These are phyloP conservation scores for Mus pahari DNA, from an alignment of 2,113 vertebrate species.

Conservation along the genomic window DNA sequence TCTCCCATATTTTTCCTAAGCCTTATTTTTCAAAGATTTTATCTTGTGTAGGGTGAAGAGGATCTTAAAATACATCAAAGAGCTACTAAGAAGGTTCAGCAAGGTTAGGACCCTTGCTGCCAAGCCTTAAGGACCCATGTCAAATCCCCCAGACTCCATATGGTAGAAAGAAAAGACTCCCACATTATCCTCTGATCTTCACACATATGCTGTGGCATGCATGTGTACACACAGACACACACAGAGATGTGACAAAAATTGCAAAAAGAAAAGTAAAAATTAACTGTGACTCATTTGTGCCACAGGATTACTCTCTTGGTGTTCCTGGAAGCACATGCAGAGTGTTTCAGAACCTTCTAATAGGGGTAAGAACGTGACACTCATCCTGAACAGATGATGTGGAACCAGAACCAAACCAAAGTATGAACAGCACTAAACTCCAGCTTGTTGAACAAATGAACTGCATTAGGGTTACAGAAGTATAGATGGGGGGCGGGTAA, in stretches of 20 bases:
- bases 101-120: background rate
- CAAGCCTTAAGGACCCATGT: background rate
- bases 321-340: background rate
- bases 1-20: constrained; percentile 67
- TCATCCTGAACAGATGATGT: background rate
- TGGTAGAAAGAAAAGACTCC: background rate
- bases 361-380: background rate
- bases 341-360: background rate
- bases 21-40: constrained; percentile 64
- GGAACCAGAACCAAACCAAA: background rate
- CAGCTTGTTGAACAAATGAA: background rate
- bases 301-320: background rate
- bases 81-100: background rate
- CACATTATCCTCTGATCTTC: background rate
- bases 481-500: background rate
- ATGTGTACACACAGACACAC: background rate
- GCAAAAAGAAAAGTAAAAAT: constrained; percentile 51
- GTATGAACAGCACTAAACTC: background rate
- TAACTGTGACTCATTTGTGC: constrained; percentile 48
- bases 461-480: background rate
- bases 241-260: background rate
- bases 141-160: background rate
- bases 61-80: background rate
- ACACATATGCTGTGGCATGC: background rate
- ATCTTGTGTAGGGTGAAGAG: constrained; percentile 44